These are phyloP conservation scores for Adoxophyes honmai DNA, from an alignment of 1,140 invertebrate species.

Conservation along the genomic window DNA sequence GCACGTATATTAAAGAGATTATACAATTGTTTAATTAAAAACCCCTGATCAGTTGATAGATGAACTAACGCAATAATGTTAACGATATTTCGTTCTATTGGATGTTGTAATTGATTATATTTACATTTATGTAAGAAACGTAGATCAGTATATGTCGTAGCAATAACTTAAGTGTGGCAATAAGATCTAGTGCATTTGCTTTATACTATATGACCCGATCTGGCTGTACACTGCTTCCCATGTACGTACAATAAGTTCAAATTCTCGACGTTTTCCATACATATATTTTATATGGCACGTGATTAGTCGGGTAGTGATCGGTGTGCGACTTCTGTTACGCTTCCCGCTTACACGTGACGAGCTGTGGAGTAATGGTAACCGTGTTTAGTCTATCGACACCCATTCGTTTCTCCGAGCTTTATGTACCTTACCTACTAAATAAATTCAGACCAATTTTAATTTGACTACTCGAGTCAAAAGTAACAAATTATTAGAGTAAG, in stretches of 20 bases:
- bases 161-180: constrained; percentile 75
- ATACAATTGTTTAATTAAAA: constrained; percentile 42
- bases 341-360: background rate
- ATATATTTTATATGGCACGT: constrained; percentile 50
- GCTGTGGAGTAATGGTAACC: background rate
- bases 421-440: background rate
- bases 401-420: constrained; percentile 11
- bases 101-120: constrained; percentile 70
- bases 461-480: constrained; percentile 19
- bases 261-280: constrained; percentile 63
- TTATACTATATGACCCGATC: constrained; percentile 26
- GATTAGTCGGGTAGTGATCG: constrained; percentile 33
- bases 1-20: constrained; percentile 30
- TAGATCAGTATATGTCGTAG: constrained; percentile 69
- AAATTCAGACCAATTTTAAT: constrained; percentile 12
- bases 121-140: constrained; percentile 62
- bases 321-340: constrained; percentile 20
- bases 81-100: constrained; percentile 69
- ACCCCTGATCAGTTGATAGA: constrained; percentile 56
- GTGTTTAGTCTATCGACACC: constrained; percentile 7
- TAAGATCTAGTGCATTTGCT: constrained; percentile 71
- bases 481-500: constrained; percentile 54
- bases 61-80: constrained; percentile 67
- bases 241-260: constrained; percentile 64
- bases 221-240: constrained; percentile 69